Evolutionary conservation across 23 tunicate genomes (phyloP).

Genomic region (Botrylloides violaceus): DNA sequence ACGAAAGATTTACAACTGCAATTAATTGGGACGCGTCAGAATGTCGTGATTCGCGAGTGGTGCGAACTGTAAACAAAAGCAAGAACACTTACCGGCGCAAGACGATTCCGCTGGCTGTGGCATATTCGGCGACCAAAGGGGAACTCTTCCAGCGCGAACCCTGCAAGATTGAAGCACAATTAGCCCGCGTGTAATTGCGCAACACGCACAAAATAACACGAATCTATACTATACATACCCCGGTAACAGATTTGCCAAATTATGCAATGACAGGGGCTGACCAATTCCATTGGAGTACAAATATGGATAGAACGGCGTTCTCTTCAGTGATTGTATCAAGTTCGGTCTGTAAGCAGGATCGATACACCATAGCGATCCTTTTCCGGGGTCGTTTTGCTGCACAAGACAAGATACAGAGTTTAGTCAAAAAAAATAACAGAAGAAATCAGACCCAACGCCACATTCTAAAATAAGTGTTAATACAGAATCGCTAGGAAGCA

Average conservation of each 20-base stretch:
- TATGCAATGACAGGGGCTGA: conserved; percentile 57
- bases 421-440: no score
- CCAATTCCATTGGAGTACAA: conserved; percentile 69
- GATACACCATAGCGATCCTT: conserved; percentile 93
- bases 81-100: conserved; percentile 86
- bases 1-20: no score
- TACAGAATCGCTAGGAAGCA: neutral
- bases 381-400: conserved; percentile 28
- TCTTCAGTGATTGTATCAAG: conserved; percentile 75
- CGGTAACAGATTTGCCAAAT: conserved; percentile 80
- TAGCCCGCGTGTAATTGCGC: neutral
- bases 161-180: conserved; percentile 12
- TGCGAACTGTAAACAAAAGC: no score
- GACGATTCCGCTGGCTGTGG: conserved; percentile 28
- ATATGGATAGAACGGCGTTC: conserved; percentile 88
- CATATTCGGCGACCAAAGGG: conserved; percentile 64
- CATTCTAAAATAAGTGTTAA: no score
- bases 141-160: conserved; percentile 64
- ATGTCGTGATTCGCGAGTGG: no score
- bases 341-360: conserved; percentile 95
- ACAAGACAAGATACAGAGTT: neutral
- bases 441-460: no score
- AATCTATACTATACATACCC: conserved; percentile 40
- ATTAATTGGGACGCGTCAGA: no score
- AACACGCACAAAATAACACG: neutral